Evolutionary conservation across 2,888 invertebrate species (phyloP).

Genomic region (Plebejus anna): DNA sequence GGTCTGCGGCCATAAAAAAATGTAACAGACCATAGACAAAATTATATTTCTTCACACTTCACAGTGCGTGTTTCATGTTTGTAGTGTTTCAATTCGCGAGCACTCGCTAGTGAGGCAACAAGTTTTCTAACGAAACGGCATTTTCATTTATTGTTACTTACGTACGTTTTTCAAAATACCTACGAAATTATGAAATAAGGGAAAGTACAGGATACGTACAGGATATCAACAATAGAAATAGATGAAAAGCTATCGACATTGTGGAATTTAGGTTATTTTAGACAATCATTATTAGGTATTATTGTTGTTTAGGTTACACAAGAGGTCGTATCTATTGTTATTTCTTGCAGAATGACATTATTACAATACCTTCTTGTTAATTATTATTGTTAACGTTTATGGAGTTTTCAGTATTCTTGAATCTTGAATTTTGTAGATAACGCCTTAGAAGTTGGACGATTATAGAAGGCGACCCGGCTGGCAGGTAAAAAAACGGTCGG

Average conservation of each 20-base stretch:
- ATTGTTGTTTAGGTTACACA: not conserved
- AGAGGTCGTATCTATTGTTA: not conserved
- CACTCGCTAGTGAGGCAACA: conserved; percentile 7
- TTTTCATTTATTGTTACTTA: not conserved
- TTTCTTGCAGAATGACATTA: not conserved
- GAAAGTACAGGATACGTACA: not conserved
- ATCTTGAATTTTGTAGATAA: not conserved
- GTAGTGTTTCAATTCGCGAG: not conserved
- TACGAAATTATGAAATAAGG: not conserved
- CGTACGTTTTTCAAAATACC: not conserved
- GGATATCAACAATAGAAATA: conserved; percentile 3
- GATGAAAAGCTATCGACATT: not conserved
- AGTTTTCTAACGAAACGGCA: conserved; percentile 19
- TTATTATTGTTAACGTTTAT: not conserved
- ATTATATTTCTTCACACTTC: conserved; percentile 18
- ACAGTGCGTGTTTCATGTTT: conserved; percentile 25
- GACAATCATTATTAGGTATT: not conserved
- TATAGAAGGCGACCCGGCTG: not conserved
- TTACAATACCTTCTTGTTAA: not conserved
- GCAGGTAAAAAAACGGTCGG: not conserved
- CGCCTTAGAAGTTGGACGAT: not conserved
- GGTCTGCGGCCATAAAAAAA: conserved; percentile 8
- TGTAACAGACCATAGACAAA: conserved; percentile 10
- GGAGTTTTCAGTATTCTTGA: not conserved
- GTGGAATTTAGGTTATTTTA: not conserved